Conservation (phyloP, 2,888 invertebrate species). For the Buathra laborator region DNA sequence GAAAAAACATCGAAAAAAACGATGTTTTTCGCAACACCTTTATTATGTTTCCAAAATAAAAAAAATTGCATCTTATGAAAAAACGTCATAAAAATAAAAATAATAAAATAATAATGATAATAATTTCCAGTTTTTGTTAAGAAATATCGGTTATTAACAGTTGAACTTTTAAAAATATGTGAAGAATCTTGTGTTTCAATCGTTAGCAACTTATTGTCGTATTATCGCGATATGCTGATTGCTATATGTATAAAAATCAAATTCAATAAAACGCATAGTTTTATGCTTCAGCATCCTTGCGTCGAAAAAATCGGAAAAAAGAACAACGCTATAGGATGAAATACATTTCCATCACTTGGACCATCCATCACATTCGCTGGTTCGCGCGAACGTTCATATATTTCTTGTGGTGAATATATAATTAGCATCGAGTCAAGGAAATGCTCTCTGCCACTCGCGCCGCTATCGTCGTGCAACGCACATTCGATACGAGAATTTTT, state of each 20-base stretch:
- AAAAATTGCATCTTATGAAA: too few relatives aligned
- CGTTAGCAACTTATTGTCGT: too few relatives aligned
- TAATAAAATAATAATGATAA: too few relatives aligned
- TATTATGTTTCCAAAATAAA: too few relatives aligned
- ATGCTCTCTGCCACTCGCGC: conserved; percentile 42
- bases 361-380: conserved; percentile 55
- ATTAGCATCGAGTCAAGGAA: conserved; percentile 60
- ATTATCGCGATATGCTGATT: too few relatives aligned
- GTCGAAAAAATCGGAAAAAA: neutral
- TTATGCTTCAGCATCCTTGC: neutral
- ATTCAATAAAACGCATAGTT: neutral
- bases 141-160: too few relatives aligned
- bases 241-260: neutral
- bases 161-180: too few relatives aligned
- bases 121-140: too few relatives aligned
- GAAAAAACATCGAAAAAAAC: too few relatives aligned
- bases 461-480: neutral
- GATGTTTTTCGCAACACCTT: too few relatives aligned
- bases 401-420: conserved; percentile 56
- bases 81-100: too few relatives aligned
- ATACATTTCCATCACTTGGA: conserved; percentile 27
- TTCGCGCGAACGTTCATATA: conserved; percentile 33
- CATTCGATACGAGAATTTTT: conserved; percentile 25
- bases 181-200: too few relatives aligned
- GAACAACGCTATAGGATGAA: neutral